Base-by-base conservation (phyloP, 2,113 vertebrate species). In the Stictonetta naevosa region DNA sequence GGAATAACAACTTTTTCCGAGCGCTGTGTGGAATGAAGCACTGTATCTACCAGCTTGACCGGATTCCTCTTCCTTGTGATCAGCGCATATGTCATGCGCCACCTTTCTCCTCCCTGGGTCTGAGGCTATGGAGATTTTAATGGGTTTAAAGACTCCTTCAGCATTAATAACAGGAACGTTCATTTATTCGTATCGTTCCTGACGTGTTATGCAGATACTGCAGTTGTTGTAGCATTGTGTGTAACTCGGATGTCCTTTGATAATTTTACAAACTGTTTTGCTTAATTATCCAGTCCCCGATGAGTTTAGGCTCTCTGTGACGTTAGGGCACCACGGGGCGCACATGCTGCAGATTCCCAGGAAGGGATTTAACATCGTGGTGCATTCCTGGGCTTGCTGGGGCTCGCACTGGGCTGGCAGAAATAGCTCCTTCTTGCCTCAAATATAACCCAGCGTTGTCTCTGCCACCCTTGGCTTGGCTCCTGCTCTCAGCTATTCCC, bases 191-290 rank as follows among this genome's bases (percentile, higher is more conserved):
- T 92, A 76, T 95, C 82, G 77, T 81, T 92, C 86, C 80, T 94
- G 96, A 93, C 96, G 94, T 83, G 44, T 63, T 79, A 31, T 76
- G 86, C 88, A 92, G 95, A 89, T 92, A 84, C 21, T 76, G 66
- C 73, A 83, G 76, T 95, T 96, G 78, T 42, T 72, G 69, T 88
- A 92, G 69, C 15, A 2, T 84, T 84, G 46, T 76, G 62, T 0
- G 1, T 0, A 6, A 80, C 64, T 91, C 22, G 16, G 86, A 66
- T 86, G 67, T 83, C 60, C 82, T 96, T 93, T 77, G 93, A 94
- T 96, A 88, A 77, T 96, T 93, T 93, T 90, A 90, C 95, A 90
- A 83, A 75, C 90, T 71, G 10, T 97, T 96, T 94, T 97, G 56
- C 75, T 46, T 96, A 94, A 92, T 96, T 97, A 71, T 88, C 95